A percentile compares a stretch with the other conserved stretches of the same genome.
Conservation (phyloP, 2,888 invertebrate genomes). For the Parapristionchus giblindavisi region DNA sequence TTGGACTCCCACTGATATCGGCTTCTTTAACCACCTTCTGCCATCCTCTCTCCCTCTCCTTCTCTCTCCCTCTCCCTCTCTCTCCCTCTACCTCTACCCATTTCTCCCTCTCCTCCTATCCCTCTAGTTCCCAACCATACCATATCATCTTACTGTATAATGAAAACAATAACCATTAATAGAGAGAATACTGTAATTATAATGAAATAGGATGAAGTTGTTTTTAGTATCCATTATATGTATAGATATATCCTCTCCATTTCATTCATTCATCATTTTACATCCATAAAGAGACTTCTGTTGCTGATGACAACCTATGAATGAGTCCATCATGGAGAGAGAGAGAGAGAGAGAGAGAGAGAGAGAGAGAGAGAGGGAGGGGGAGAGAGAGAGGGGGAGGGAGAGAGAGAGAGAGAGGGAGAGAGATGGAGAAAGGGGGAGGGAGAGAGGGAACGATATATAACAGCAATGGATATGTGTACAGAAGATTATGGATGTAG, state of each 20-base stretch:
- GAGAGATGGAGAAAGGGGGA: background rate
- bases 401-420: background rate
- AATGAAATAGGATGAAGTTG: too few relatives aligned
- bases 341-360: constrained; percentile 5
- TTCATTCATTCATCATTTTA: background rate
- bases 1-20: too few relatives aligned
- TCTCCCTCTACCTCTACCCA: too few relatives aligned
- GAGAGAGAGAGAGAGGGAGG: background rate
- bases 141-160: too few relatives aligned
- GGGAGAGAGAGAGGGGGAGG: background rate
- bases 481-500: too few relatives aligned
- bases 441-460: background rate
- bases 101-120: background rate
- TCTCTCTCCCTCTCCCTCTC: background rate
- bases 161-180: too few relatives aligned
- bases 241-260: too few relatives aligned
- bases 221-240: too few relatives aligned
- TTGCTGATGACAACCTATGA: background rate
- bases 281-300: background rate
- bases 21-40: too few relatives aligned
- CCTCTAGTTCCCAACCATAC: background rate
- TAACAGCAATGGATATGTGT: background rate
- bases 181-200: too few relatives aligned
- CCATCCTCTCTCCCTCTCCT: background rate
- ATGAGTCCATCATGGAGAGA: background rate